These are phyloP conservation scores for Pardalotus punctatus DNA, from an alignment of 2,113 vertebrate genomes.

Conservation along the genomic window DNA sequence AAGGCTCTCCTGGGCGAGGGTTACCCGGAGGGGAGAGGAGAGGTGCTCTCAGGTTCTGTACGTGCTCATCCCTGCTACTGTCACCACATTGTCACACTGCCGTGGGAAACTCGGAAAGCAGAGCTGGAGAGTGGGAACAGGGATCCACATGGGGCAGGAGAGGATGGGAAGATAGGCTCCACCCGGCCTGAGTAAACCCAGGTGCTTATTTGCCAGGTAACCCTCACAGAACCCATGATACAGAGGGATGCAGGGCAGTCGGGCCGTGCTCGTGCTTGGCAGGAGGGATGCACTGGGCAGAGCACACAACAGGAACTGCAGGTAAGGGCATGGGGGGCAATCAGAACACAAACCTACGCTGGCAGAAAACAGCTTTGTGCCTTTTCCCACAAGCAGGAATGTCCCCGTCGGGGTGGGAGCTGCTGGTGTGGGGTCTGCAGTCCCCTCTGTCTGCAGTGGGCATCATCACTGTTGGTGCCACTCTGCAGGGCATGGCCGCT, in stretches of 20 bases:
- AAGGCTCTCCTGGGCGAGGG: not conserved
- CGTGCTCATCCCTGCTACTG: not conserved
- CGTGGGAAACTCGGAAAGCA: not conserved
- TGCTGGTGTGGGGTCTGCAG: fast-evolving
- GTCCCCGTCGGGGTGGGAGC: fast-evolving
- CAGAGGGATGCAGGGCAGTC: not conserved
- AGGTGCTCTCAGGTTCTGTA: not conserved
- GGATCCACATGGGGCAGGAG: not conserved
- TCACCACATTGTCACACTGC: not conserved
- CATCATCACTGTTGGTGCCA: not conserved
- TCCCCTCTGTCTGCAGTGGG: fast-evolving
- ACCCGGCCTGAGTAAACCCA: not conserved
- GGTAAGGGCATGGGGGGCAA: not conserved
- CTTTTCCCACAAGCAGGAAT: not conserved
- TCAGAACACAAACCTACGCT: fast-evolving
- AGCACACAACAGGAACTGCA: fast-evolving
- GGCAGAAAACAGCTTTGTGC: not conserved
- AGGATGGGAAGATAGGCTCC: not conserved
- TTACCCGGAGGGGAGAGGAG: not conserved
- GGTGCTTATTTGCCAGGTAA: not conserved
- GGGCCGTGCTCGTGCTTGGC: fast-evolving
- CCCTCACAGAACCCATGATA: fast-evolving
- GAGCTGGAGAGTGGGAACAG: not conserved
- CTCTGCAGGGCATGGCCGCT: fast-evolving
- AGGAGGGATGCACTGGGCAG: not conserved